Conservation (phyloP, 2,797 vertebrate genomes). For the Sylvia borin region DNA sequence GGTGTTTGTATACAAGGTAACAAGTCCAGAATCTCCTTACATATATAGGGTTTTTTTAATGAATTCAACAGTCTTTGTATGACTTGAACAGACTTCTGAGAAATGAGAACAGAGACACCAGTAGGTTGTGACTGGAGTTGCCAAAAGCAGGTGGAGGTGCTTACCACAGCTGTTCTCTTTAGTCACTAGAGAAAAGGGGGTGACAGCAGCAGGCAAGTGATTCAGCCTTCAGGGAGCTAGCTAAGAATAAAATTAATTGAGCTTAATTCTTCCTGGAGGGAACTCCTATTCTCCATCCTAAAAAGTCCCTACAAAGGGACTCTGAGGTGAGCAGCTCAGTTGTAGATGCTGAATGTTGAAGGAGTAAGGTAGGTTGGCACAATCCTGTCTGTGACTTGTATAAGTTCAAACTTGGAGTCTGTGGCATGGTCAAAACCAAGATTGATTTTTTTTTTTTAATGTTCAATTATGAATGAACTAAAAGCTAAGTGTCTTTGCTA, state of each 20-base stretch:
- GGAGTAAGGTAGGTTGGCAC: not conserved
- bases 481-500: not conserved
- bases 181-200: not conserved
- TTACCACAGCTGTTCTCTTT: not conserved
- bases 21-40: not conserved
- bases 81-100: not conserved
- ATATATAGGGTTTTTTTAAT: not conserved
- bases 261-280: not conserved
- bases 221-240: not conserved
- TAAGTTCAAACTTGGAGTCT: not conserved
- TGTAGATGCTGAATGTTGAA: not conserved
- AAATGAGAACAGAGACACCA: slow-evolving; percentile 19
- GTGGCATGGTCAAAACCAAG: not conserved
- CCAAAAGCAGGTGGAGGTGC: not conserved
- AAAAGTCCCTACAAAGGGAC: not conserved
- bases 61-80: not conserved
- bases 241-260: not conserved
- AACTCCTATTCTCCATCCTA: not conserved
- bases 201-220: not conserved
- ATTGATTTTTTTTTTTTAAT: not conserved
- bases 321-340: not conserved
- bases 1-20: not conserved
- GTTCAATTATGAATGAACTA: not conserved
- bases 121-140: not conserved
- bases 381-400: not conserved